A percentile compares a stretch with the other conserved stretches of the same genome.
These are phyloP conservation scores for Megastigmus dorsalis DNA, from an alignment of 2,888 invertebrate genomes.

Conservation along the genomic window DNA sequence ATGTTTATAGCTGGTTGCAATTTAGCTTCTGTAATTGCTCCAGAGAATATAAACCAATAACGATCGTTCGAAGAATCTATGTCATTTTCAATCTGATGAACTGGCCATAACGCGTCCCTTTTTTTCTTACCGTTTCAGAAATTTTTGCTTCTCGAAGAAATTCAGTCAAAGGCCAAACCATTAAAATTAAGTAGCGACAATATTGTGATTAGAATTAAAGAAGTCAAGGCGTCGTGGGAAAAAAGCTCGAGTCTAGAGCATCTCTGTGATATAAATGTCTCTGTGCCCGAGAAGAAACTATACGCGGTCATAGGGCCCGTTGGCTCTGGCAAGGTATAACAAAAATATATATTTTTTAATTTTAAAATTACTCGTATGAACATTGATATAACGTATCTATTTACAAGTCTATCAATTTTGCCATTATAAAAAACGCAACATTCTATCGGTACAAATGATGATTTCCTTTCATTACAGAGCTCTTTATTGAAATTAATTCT, in stretches of 20 bases:
- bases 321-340: conserved; percentile 87
- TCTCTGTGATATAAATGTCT: conserved; percentile 75
- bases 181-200: conserved; percentile 54
- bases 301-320: conserved; percentile 92
- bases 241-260: conserved; percentile 66
- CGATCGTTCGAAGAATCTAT: not conserved
- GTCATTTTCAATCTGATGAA: not conserved
- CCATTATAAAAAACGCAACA: not conserved
- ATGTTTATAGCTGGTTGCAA: no score
- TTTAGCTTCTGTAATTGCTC: not conserved
- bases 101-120: no score
- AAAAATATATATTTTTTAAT: not conserved
- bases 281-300: conserved; percentile 78
- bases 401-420: no score
- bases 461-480: conserved; percentile 71
- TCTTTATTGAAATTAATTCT: conserved; percentile 83
- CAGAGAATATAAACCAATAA: not conserved
- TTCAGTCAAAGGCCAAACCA: conserved; percentile 59
- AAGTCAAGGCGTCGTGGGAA: conserved; percentile 75
- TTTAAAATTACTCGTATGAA: conserved; percentile 58
- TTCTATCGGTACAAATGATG: not conserved
- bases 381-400: no score
- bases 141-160: conserved; percentile 78
- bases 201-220: conserved; percentile 73
- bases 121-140: conserved; percentile 69